Evolutionary conservation across 2,888 invertebrate genomes (phyloP), one percentile per base, ranked within the genome.

Genomic region (Tenthredo livida): DNA sequence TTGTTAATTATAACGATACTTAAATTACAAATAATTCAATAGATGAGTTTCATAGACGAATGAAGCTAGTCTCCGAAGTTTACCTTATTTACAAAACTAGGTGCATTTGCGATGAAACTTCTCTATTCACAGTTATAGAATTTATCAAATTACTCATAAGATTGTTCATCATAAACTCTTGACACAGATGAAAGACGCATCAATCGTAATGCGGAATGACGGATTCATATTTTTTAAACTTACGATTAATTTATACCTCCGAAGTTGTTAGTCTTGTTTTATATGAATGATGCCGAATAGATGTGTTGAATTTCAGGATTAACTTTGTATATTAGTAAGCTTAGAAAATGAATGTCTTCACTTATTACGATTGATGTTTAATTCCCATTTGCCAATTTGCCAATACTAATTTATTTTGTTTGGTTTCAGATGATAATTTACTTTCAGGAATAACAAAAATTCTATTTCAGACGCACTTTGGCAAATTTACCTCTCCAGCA

Each of bases 391-490:
- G 89, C 89, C 87, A 89, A 88, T 85, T 89, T 88, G 89, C 87
- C 89, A 86, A 87, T 88, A 91, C 90, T 91, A 91, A 92, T 91
- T 92, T 90, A 87, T 90, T 92, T 92, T 91, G 87, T 88, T 90
- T 89, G 89, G 89, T 92, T 80, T 88, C 91, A 92, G 92, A 92
- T 75, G 89, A 86, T 89, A 21, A 87, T 91, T 91, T 87, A 90
- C 92, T 65, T 92, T 89, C 92, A 92, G 91, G 91, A 89, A 88
- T 90, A 90, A 91, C 88, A 84, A 86, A 85, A 89, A 86, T 91
- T 92, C 92, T 89, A 89, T 92, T 92, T 92, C 92, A 93, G 92
- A 90, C 89, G 89, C 89, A 90, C 89, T 91, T 90, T 90, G 90
- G 90, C 90, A 91, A 90, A 90, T 87, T 87, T 78, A 61, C 47